Conservation (phyloP, 2,797 vertebrate genomes). For the Rhincodon typus region DNA sequence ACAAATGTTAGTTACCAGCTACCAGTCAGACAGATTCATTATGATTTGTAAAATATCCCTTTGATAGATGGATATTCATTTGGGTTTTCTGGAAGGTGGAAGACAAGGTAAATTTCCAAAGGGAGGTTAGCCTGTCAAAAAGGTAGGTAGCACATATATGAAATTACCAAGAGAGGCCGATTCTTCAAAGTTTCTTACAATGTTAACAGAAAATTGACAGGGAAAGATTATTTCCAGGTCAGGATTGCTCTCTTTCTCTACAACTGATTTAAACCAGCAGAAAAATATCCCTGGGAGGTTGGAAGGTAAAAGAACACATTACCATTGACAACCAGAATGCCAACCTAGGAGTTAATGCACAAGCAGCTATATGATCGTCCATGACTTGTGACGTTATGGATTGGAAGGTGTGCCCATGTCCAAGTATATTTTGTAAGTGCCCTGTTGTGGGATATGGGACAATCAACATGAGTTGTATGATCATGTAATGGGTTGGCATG, state of each 20-base stretch:
- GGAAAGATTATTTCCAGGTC: neutral
- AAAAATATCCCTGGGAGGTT: neutral
- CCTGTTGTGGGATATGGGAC: neutral
- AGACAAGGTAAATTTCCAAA: neutral
- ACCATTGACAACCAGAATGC: neutral
- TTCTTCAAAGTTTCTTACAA: neutral
- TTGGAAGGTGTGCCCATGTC: neutral
- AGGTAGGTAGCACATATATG: neutral
- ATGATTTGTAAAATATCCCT: neutral
- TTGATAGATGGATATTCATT: neutral
- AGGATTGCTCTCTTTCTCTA: neutral
- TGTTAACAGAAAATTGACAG: neutral
- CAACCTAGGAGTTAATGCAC: neutral
- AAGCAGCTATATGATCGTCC: neutral
- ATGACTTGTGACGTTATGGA: neutral
- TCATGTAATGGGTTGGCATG: neutral
- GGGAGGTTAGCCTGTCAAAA: neutral
- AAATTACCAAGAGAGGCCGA: neutral
- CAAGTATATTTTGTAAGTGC: neutral
- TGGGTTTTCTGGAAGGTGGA: neutral
- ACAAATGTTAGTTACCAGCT: neutral
- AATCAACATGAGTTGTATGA: neutral
- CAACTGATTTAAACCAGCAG: neutral
- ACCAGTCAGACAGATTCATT: neutral
- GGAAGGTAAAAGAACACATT: neutral